phyloP scores from a whole-genome alignment of 2,113 vertebrate genomes.

The Megalops atlanticus region DNA sequence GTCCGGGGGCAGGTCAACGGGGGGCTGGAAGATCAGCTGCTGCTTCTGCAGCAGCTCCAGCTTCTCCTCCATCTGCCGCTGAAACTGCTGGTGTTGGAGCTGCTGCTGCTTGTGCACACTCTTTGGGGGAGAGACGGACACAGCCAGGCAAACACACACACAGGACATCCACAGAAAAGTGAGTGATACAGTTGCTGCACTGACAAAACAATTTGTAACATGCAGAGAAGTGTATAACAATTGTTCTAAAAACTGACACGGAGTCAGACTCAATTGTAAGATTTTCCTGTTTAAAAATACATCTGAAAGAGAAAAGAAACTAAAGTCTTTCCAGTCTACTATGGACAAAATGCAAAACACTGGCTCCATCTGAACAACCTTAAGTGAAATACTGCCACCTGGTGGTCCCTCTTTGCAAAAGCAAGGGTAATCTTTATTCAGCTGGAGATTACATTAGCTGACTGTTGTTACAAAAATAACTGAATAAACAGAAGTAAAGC shows the following conservation, averaged over 20 bases:
- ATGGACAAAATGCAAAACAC: background rate
- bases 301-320: too few relatives aligned
- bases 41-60: constrained; percentile 88
- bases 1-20: constrained; percentile 67
- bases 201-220: background rate
- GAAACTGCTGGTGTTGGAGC: constrained; percentile 89
- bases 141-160: background rate
- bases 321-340: too few relatives aligned
- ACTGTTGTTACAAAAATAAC: background rate
- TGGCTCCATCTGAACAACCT: background rate
- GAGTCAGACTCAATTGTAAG: background rate
- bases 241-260: too few relatives aligned
- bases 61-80: constrained; percentile 88
- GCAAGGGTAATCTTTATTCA: background rate
- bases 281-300: background rate
- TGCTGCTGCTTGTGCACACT: constrained; percentile 88
- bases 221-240: too few relatives aligned
- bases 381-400: constrained; percentile 8
- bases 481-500: background rate
- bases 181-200: background rate
- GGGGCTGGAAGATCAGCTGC: constrained; percentile 76
- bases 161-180: background rate
- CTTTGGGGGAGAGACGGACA: constrained; percentile 51
- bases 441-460: background rate
- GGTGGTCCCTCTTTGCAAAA: background rate